Evolutionary conservation across 1,140 invertebrate species (phyloP), one percentile per base, ranked within the genome.

Genomic region (Sycophaga agraensis): DNA sequence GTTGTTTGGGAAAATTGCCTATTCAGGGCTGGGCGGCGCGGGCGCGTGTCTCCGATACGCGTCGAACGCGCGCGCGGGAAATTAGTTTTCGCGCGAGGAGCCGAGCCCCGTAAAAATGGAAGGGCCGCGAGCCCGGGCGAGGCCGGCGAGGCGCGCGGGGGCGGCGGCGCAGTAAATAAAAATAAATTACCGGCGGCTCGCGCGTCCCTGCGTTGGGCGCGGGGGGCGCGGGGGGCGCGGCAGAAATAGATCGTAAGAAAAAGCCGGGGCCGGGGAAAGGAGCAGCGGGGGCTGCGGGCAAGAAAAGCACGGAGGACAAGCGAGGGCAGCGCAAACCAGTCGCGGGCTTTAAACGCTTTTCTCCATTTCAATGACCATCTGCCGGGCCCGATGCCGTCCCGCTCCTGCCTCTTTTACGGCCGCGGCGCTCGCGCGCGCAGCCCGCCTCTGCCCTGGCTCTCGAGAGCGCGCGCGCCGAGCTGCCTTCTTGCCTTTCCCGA

Each of bases 351-450:
- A 62, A 62, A 56, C 37, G 53, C 59, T 56, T 62, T 62, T 62
- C 59, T 56, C 51, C 59, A 62, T 62, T 62, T 55, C 53, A 61
- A 55, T 62, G 59, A 40, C 43, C 53, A 62, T 62, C 59, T 62
- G 43, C 35, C 28, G 45, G 40, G 55, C 50, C 45, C 17, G 14
- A n/a, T 39, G n/a, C 57, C 21, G 28, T 46, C 22, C 34, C 42
- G 11, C 40, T 16, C 16, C 37, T 26, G 0, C 2, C 40, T 35
- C 40, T 5, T 28, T 19, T 28, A 22, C 14, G 4, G 17, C 35
- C 16, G 4, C 26, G 46, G 5, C 16, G 14, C 7, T 2, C n/a
- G 28, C 9, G 5, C 28, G 28, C 28, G 28, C 14, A 11, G n/a
- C 14, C 12, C 46, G 12, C 31, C 31, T 48, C 28, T 48, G 26